phyloP scores from a whole-genome alignment of 2,797 vertebrate species.

The Tapera naevia region DNA sequence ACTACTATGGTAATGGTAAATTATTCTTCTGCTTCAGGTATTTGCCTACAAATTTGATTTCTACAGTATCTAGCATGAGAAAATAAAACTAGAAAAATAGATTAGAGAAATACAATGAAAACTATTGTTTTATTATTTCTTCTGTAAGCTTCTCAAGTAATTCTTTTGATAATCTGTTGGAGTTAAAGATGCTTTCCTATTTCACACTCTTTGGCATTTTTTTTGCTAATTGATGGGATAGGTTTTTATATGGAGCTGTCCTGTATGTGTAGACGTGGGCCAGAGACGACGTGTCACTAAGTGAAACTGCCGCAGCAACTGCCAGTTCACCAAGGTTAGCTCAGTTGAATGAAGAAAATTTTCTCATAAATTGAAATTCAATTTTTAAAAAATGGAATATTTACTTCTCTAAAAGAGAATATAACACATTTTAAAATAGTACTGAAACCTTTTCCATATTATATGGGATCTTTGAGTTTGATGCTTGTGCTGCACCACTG shows the following conservation, averaged over 20 bases:
- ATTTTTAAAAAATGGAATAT: neutral
- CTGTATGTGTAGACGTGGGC: neutral
- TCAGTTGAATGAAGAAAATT: neutral
- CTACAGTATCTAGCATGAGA: neutral
- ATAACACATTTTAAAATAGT: neutral
- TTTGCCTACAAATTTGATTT: slow-evolving; percentile 13
- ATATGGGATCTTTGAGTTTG: neutral
- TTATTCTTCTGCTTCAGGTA: neutral
- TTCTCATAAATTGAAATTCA: neutral
- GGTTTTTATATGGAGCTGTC: neutral
- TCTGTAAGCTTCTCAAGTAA: neutral
- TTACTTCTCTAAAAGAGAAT: neutral
- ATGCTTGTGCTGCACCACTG: neutral
- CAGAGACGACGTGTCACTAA: neutral
- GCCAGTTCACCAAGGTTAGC: neutral
- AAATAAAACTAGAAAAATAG: neutral
- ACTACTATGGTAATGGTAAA: neutral
- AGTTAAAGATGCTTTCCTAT: neutral
- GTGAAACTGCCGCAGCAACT: neutral
- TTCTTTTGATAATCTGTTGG: neutral
- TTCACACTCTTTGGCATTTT: neutral
- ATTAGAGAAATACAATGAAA: neutral
- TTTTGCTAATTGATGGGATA: neutral
- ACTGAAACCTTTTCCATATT: neutral
- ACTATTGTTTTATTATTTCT: neutral